A percentile compares a stretch with the other conserved stretches of the same genome.
These are phyloP conservation scores for Shinisaurus crocodilurus DNA, from an alignment of 2,113 vertebrate species.

Conservation along the genomic window DNA sequence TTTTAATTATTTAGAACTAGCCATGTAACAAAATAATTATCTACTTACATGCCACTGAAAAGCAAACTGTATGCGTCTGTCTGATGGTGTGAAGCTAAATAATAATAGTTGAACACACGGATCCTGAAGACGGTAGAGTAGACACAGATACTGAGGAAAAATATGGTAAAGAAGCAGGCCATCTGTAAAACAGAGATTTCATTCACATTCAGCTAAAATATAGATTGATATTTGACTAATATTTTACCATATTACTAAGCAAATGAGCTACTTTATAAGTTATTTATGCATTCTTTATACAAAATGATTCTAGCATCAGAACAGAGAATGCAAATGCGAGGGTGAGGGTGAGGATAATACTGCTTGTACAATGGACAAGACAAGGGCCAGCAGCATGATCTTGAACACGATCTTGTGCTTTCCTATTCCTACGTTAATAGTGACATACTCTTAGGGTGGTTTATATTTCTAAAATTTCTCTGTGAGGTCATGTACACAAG, in stretches of 20 bases:
- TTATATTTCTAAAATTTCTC: background rate
- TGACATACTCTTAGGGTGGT: background rate
- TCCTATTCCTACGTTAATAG: background rate
- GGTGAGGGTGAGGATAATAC: background rate
- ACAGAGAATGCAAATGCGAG: background rate
- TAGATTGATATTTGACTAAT: background rate
- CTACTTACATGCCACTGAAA: slow-evolving; percentile 94
- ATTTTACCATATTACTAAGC: background rate
- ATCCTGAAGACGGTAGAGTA: slow-evolving; percentile 96
- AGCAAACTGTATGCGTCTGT: slow-evolving; percentile 96
- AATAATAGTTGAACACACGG: slow-evolving; percentile 94
- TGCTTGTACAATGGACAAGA: too few species aligned
- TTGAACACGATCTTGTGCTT: background rate
- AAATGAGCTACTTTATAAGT: background rate
- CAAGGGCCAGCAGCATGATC: background rate
- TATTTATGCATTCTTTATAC: background rate
- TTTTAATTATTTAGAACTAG: background rate
- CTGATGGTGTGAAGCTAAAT: slow-evolving; percentile 94
- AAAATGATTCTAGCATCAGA: background rate
- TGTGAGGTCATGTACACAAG: too few species aligned
- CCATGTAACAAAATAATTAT: background rate
- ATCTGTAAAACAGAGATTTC: slow-evolving; percentile 75
- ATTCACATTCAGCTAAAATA: background rate
- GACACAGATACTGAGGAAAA: slow-evolving; percentile 93
- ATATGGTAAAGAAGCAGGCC: slow-evolving; percentile 91